phyloP scores from a whole-genome alignment of 2,797 vertebrate species.

The Diglossa cyanea region DNA sequence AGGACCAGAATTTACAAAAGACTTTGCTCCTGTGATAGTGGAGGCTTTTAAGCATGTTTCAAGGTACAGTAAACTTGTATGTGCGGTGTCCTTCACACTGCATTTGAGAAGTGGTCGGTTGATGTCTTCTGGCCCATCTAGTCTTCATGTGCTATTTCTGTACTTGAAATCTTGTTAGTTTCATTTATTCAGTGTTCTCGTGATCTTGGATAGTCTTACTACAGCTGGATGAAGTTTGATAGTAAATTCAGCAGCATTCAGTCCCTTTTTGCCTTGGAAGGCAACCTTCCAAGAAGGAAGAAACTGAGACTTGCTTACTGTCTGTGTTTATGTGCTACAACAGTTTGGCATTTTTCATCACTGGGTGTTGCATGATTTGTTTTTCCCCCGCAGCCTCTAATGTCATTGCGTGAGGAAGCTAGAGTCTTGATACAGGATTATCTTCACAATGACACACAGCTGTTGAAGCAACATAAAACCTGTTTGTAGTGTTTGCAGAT shows the following conservation, averaged over 20 bases:
- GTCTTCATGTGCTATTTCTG: background rate
- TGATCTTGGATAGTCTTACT: background rate
- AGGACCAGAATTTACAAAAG: constrained; percentile 98
- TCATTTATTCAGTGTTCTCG: background rate
- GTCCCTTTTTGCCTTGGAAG: background rate
- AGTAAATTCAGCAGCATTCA: background rate
- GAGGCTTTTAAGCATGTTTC: constrained; percentile 97
- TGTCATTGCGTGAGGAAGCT: background rate
- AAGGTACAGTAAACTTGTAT: constrained; percentile 77
- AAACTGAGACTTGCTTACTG: background rate
- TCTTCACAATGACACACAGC: background rate
- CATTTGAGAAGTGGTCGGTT: background rate
- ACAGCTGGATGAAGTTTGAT: background rate
- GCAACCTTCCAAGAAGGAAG: background rate
- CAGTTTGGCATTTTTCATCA: background rate
- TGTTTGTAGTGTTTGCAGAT: background rate
- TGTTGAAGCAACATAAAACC: background rate
- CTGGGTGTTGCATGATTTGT: background rate
- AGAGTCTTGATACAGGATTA: background rate
- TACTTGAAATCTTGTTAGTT: background rate
- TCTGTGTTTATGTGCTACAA: background rate
- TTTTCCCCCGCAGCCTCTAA: background rate
- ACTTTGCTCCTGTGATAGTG: constrained; percentile 94
- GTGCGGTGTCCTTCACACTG: background rate
- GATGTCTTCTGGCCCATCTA: background rate